Base-by-base conservation (phyloP, 2,888 invertebrate genomes). In the Pyrochroa serraticornis region DNA sequence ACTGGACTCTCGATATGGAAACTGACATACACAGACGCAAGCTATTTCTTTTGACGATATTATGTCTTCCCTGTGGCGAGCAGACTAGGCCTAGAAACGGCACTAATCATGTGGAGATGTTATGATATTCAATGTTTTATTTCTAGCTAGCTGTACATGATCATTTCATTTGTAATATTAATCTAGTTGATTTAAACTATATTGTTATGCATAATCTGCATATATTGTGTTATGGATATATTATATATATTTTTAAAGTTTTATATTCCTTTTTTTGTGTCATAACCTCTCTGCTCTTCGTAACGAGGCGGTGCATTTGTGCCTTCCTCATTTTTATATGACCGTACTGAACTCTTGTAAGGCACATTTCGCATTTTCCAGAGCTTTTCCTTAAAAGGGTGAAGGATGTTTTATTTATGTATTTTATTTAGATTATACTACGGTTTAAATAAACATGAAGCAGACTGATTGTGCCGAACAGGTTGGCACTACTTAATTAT, bases 1-100 rank as follows among this genome's bases (percentile, higher is more conserved):
- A 71, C 77, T 76, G 80, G 79, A 79, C 77, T 77, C 76, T 74
- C 71, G 78, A 78, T 69, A 74, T 68, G 74, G 74, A 73, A 72
- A 67, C 71, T 68, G 68, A 71, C 66, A 68, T 56, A 56, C 56
- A 50, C 58, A 58, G 54, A 62, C 51, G 54, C 58, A 66, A 64
- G 55, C 47, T 56, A 62, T 63, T 61, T 60, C 69, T 67, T 71
- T 66, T 68, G 67, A 73, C 69, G 72, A 73, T 72, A 75, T 72
- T 69, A 71, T 69, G 75, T 76, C 77, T 76, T 76, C 76, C 76
- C 71, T 66, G 61, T 58, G 67, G 67, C 71, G 65, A 65, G 70
- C 63, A 69, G 65, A 64, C 71, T 70, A 69, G 77, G 77, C 77
- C 78, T 77, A 77, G 61, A 69, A 60, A 69, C 68, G 77, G 76